Base-by-base conservation (phyloP, 2,888 invertebrate genomes). In the Clunio marinus region DNA sequence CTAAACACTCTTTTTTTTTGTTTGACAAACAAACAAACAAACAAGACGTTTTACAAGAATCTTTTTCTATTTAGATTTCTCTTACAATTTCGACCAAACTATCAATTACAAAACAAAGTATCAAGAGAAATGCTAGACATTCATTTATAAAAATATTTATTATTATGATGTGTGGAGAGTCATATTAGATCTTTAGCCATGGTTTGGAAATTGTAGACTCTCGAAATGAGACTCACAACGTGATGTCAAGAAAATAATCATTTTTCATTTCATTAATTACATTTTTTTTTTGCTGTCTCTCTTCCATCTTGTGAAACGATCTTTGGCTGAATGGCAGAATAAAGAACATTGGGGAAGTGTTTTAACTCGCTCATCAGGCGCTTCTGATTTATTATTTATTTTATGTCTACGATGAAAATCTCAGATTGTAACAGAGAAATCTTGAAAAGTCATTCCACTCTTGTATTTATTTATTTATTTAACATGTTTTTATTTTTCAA, bases 1-100 rank as follows among this genome's bases (percentile, higher is more conserved):
- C 22, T 15, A 4, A 7, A 46, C 25, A 13, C 17, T 45, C 13
- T 15, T 37, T 35, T 24, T n/a, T n/a, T n/a, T n/a, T n/a, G n/a
- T n/a, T n/a, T 60, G 60, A 60, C 60, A 60, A 60, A 60, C 60
- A 60, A 60, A 60, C 60, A 60, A 28, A 58, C 25, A 58, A 45
- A n/a, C 24, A 13, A 35, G 35, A 60, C 22, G 51, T 51, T 51
- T 22, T 51, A 51, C 51, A 51, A 51, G 51, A 51, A 51, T 22
- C 20, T 51, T n/a, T 51, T n/a, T n/a, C n/a, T 4, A 45, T 45
- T 45, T 22, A 57, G 27, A 5, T 58, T 20, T 51, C 51, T 51
- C 15, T 41, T 2, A 17, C 22, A 7, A 4, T 25, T 25, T 15
- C 5, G 10, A n/a, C 17, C 60, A 60, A 60, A 60, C 60, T 60